phyloP scores from a whole-genome alignment of 2,888 invertebrate genomes.

The Dascillus cervinus region DNA sequence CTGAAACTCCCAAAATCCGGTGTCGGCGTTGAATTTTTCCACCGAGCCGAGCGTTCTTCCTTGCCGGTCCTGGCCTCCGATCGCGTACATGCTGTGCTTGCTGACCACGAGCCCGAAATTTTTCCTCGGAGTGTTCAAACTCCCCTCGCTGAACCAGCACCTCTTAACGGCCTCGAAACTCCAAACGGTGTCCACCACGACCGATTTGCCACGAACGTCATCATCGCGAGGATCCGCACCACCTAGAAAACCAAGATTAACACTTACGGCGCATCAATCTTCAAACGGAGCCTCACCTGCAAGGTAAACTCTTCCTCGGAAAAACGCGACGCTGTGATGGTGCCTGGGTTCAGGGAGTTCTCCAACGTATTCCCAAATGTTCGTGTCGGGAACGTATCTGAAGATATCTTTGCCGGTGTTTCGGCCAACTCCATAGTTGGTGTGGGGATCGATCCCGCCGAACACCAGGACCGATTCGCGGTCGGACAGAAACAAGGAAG shows the following conservation, averaged over 20 bases:
- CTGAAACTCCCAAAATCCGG: slow-evolving; percentile 52
- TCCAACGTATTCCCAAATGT: slow-evolving; percentile 60
- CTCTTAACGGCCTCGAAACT: slow-evolving; percentile 58
- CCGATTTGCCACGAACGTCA: slow-evolving; percentile 48
- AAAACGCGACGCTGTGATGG: slow-evolving; percentile 58
- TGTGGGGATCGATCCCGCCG: slow-evolving; percentile 62
- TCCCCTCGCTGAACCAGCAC: slow-evolving; percentile 57
- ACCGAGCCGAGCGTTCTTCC: slow-evolving; percentile 56
- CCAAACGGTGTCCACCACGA: slow-evolving; percentile 58
- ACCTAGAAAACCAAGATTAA: slow-evolving; percentile 38
- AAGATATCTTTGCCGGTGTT: slow-evolving; percentile 58
- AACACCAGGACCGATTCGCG: slow-evolving; percentile 58
- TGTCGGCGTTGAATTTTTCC: slow-evolving; percentile 52
- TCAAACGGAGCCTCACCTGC: slow-evolving; percentile 53
- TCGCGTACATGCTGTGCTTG: slow-evolving; percentile 58
- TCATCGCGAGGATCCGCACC: slow-evolving; percentile 59
- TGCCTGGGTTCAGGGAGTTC: slow-evolving; percentile 63
- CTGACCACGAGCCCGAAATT: slow-evolving; percentile 63
- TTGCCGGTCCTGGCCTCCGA: slow-evolving; percentile 61
- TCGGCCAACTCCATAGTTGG: slow-evolving; percentile 46
- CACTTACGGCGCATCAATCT: no score
- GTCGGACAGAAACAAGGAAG: slow-evolving; percentile 50
- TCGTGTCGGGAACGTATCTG: slow-evolving; percentile 51
- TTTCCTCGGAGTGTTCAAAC: slow-evolving; percentile 53
- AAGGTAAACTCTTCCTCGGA: slow-evolving; percentile 58